Percentiles rank a stretch among this genome's conserved stretches.
phyloP scores from a whole-genome alignment of 1,140 invertebrate genomes.

The Caenorhabditis brenneri region DNA sequence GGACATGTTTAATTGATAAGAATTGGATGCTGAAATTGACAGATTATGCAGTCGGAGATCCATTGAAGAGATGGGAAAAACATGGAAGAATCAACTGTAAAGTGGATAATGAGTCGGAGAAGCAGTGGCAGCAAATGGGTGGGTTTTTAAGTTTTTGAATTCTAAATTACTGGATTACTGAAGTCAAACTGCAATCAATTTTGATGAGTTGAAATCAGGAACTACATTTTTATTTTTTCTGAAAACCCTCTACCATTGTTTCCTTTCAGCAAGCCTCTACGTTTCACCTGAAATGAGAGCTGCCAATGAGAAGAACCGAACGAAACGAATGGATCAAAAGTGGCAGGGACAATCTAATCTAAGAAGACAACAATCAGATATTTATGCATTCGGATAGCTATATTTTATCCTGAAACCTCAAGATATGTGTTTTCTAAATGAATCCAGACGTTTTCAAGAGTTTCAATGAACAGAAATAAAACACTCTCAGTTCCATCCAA shows the following conservation, averaged over 20 bases:
- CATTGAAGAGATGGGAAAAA: slow-evolving; percentile 68
- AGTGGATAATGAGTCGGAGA: slow-evolving; percentile 63
- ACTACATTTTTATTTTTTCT: too few species aligned
- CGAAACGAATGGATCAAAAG: slow-evolving; percentile 64
- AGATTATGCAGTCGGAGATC: slow-evolving; percentile 66
- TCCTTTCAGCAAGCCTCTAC: slow-evolving; percentile 53
- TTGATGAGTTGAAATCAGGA: too few species aligned
- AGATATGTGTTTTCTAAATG: too few species aligned
- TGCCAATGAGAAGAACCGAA: slow-evolving; percentile 63
- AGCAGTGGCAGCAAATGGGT: slow-evolving; percentile 62
- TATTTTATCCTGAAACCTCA: too few species aligned
- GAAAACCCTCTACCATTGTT: too few species aligned
- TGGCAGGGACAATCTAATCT: slow-evolving; percentile 55
- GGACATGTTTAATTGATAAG: slow-evolving; percentile 68
- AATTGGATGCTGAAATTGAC: slow-evolving; percentile 71
- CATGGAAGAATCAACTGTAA: slow-evolving; percentile 63
- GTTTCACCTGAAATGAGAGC: slow-evolving; percentile 66
- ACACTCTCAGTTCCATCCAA: too few species aligned
- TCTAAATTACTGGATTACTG: too few species aligned
- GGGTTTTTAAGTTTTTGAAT: not conserved
- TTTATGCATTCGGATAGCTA: slow-evolving; percentile 66
- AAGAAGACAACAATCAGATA: slow-evolving; percentile 56
- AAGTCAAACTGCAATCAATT: too few species aligned
- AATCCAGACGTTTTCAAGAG: too few species aligned
- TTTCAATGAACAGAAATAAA: too few species aligned